Evolutionary conservation across 2,888 invertebrate genomes (phyloP), one percentile per base, ranked within the genome.

Genomic region (Stegophylla sp.): DNA sequence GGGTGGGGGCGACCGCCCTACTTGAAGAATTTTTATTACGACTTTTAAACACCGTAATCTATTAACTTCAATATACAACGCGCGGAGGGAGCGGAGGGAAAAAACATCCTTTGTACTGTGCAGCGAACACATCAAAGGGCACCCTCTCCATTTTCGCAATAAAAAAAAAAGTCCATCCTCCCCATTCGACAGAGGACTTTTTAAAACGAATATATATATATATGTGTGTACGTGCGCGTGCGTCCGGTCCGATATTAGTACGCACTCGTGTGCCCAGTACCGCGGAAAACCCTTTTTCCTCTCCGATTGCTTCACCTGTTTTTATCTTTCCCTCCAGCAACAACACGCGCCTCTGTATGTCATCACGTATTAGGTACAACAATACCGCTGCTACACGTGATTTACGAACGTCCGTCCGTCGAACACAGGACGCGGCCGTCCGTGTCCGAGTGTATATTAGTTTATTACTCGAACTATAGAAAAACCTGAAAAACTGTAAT

Each of bases 11-110:
- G 45, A 26, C 66, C 61, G 63, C 74, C 77, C 77, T 67, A 51
- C 59, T 61, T 34, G 79, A 79, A 71, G 79, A 79, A 79, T 79
- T 79, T 79, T 79, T 71, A 79, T 79, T 79, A 71, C 79, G 69
- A 61, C 79, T 79, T 69, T 34, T 79, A 79, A 79, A 79, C 71
- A 61, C 48, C 64, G 79, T 71, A 79, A 79, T 79, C 79, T 79
- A 79, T 79, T 79, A 71, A 79, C 79, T 79, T 79, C 79, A 48
- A 77, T 77, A 59, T 59, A 59, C n/a, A n/a, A 34, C 48, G 48
- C 2, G 10, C 23, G 12, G 12, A 3, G 26, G 26, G 13, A 59
- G 12, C 23, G 20, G 7, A 45, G 45, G 51, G 51, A 5, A 1
- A n/a, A 17, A 56, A 56, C 10, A 23, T n/a, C 72, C 71, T 71